phyloP scores from a whole-genome alignment of 2,113 vertebrate genomes.

The Cichladusa arquata region DNA sequence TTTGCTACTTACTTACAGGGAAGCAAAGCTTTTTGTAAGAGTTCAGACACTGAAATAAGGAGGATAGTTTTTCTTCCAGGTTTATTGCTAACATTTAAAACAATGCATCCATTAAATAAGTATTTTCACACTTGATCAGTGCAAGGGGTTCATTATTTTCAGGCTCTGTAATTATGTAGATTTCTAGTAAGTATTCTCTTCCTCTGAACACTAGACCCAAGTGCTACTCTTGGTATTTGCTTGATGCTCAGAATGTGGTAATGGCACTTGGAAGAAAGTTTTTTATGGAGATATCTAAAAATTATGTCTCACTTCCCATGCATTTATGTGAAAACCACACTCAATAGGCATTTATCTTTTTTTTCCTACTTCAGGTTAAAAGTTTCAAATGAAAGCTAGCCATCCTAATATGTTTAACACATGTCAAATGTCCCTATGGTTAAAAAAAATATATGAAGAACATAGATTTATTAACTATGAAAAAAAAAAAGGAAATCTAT shows the following conservation, averaged over 20 bases:
- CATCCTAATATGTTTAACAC: background rate
- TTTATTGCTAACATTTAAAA: slow-evolving; percentile 42
- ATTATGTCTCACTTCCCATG: background rate
- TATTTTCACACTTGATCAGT: slow-evolving; percentile 13
- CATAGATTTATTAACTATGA: background rate
- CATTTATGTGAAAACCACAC: background rate
- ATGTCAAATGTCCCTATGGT: background rate
- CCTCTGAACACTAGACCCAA: background rate
- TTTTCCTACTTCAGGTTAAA: background rate
- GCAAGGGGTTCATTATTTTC: slow-evolving; percentile 41
- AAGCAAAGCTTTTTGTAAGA: background rate
- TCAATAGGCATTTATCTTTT: background rate
- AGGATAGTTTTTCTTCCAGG: background rate
- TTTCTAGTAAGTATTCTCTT: background rate
- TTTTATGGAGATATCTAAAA: slow-evolving; percentile 19
- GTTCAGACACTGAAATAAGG: background rate
- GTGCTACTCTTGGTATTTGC: slow-evolving; percentile 1
- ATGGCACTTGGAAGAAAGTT: background rate
- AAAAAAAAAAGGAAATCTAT: background rate
- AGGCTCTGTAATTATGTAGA: slow-evolving; percentile 1
- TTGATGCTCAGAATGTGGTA: background rate
- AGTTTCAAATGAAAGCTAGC: background rate
- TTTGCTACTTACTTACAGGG: slow-evolving; percentile 31
- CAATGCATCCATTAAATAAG: slow-evolving; percentile 7
- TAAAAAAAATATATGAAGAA: background rate